Evolutionary conservation across 2,888 invertebrate genomes (phyloP), one percentile per base, ranked within the genome.

Genomic region (Conchocele bisecta): DNA sequence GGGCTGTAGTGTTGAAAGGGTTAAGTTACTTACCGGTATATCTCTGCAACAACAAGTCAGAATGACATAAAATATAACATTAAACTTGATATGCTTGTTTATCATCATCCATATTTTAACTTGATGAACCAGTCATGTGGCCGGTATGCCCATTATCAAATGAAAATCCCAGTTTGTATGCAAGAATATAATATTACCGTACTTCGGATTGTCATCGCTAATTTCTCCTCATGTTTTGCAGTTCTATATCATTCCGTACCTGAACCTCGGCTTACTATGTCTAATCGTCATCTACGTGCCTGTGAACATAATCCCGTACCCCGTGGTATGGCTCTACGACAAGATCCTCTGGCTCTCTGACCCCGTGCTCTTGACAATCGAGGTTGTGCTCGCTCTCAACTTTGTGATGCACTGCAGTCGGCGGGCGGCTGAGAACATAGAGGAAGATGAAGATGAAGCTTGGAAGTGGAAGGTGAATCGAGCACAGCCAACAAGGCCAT

Each of bases 361-460:
- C 29, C 85, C 86, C 4, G 58, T 85, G 7, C 65, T 87, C n/a
- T 75, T 83, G 68, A 63, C 83, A 11, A 80, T 82, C 44, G 87
- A 86, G 80, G 82, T 83, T 28, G 73, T 84, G 11, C 57, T 86
- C 28, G 79, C 79, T 11, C 79, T 83, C 35, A 86, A 86, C 63
- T 82, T 83, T 70, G 79, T 85, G 13, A 86, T 86, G 86, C 81
- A 83, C 41, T 82, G 78, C 64, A 84, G 86, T 68, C 81, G 83
- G 46, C 63, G 59, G 24, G 81, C 80, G 29, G 79, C 70, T 2
- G 85, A 85, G 26, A 79, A 82, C 17, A 85, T 85, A 3, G 79
- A 81, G 44, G 79, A 83, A 41, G 81, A 82, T 42, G 79, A 81
- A 22, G 80, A 81, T 1, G 82, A 80, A 6, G 66, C 79, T 11